phyloP scores from a whole-genome alignment of 2,797 vertebrate genomes.

The Melanotaenia parkinsoni region DNA sequence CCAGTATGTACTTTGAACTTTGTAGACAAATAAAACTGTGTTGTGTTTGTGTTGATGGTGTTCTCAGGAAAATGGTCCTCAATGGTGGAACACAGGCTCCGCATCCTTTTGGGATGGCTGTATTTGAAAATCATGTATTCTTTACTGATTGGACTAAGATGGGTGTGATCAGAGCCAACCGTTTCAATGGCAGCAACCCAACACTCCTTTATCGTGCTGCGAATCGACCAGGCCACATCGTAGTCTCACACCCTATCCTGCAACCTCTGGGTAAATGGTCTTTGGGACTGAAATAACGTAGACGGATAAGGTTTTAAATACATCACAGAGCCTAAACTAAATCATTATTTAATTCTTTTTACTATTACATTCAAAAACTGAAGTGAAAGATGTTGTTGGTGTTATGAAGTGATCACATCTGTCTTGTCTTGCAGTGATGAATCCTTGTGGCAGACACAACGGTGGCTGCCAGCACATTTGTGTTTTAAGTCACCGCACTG shows the following conservation, averaged over 20 bases:
- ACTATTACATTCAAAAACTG: too few species aligned
- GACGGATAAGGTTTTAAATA: background rate
- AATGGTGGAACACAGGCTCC: slow-evolving; percentile 76
- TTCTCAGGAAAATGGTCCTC: slow-evolving; percentile 77
- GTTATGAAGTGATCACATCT: slow-evolving; percentile 1
- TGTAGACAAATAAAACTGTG: background rate
- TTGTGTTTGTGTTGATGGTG: background rate
- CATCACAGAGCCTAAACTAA: background rate
- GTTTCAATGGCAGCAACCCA: slow-evolving; percentile 79
- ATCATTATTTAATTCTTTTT: background rate
- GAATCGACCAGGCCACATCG: slow-evolving; percentile 75
- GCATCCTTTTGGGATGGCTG: slow-evolving; percentile 79
- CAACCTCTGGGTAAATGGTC: slow-evolving; percentile 75
- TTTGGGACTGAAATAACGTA: background rate
- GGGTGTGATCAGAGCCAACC: slow-evolving; percentile 78
- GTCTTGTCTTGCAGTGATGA: slow-evolving; percentile 67
- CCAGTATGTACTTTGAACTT: background rate
- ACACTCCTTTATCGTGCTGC: slow-evolving; percentile 73
- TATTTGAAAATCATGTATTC: slow-evolving; percentile 83
- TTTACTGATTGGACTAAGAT: slow-evolving; percentile 85
- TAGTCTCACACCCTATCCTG: slow-evolving; percentile 70
- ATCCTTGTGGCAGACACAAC: slow-evolving; percentile 81
- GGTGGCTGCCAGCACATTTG: slow-evolving; percentile 84
- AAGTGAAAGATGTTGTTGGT: background rate
- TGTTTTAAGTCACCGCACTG: slow-evolving; percentile 77